Conservation (phyloP, 2,113 vertebrate genomes). For the Nyctereutes procyonoides region DNA sequence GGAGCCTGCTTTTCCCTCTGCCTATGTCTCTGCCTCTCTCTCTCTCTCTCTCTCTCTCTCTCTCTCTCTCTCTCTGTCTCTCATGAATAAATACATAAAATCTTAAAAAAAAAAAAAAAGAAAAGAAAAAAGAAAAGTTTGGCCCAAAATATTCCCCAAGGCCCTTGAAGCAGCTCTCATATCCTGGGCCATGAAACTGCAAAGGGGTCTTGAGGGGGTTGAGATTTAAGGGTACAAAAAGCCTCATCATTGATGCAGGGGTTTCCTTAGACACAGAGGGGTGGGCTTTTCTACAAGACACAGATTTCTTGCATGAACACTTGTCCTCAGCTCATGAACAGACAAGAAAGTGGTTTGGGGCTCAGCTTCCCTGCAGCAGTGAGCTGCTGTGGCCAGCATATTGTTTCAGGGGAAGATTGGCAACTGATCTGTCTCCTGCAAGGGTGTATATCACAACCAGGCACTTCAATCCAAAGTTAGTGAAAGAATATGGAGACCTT, state of each 20-base stretch:
- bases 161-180: neutral
- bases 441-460: neutral
- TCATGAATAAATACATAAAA: no score
- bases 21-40: no score
- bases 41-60: no score
- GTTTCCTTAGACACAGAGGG: neutral
- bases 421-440: neutral
- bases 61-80: no score
- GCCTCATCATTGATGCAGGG: no score
- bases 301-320: accelerated
- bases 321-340: neutral
- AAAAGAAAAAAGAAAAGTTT: neutral
- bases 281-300: neutral
- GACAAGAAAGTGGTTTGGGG: neutral
- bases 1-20: no score
- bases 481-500: neutral
- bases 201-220: neutral
- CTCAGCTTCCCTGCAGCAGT: neutral
- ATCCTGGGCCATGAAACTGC: neutral
- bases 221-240: neutral
- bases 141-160: neutral
- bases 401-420: neutral
- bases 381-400: neutral
- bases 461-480: neutral
- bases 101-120: no score